These are phyloP conservation scores for Atta cephalotes DNA, from an alignment of 1,140 invertebrate species.

Conservation along the genomic window DNA sequence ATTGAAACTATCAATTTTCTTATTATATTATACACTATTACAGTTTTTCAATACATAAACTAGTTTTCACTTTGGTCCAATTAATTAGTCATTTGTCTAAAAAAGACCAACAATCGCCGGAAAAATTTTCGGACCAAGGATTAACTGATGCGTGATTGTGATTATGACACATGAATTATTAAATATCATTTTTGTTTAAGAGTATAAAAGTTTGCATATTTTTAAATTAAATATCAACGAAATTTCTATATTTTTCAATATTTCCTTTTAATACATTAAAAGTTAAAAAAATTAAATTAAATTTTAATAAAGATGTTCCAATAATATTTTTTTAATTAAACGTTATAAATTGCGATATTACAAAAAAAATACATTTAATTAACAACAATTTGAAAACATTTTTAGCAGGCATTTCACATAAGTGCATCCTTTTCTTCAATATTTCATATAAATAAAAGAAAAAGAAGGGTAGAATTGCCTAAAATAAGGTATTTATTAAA, in stretches of 20 bases:
- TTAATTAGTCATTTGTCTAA: constrained; percentile 16
- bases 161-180: constrained; percentile 18
- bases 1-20: constrained; percentile 42
- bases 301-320: not conserved
- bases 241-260: not conserved
- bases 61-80: constrained; percentile 52
- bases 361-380: not conserved
- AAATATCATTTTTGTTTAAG: not conserved
- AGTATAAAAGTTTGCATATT: not conserved
- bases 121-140: constrained; percentile 54
- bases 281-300: not conserved
- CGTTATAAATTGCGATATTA: not conserved
- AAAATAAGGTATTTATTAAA: not conserved
- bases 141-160: constrained; percentile 4
- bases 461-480: not conserved
- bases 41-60: constrained; percentile 31
- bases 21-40: constrained; percentile 16
- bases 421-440: not conserved
- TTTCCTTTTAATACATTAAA: not conserved
- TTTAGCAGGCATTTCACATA: not conserved
- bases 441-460: not conserved
- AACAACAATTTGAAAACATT: not conserved
- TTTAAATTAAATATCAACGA: not conserved
- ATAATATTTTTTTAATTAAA: not conserved
- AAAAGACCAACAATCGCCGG: constrained; percentile 58